Conservation (phyloP, 2,888 invertebrate genomes). For the Macrosoma leucophasiata region DNA sequence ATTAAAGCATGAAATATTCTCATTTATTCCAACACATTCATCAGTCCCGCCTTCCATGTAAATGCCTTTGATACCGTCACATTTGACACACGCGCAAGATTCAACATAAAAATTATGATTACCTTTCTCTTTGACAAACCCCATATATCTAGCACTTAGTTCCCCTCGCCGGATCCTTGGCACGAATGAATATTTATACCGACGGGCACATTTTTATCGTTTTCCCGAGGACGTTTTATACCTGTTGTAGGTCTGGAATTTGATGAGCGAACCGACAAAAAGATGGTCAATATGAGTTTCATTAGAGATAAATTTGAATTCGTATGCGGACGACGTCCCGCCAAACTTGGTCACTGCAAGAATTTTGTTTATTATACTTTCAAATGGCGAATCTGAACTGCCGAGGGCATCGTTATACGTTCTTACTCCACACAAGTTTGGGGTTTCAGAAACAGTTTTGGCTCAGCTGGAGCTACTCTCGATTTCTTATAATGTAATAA, state of each 20-base stretch:
- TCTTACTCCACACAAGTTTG: too few relatives aligned
- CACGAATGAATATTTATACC: slow-evolving; percentile 67
- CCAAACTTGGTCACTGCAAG: slow-evolving; percentile 40
- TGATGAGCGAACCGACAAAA: slow-evolving; percentile 42
- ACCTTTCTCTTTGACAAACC: slow-evolving; percentile 53
- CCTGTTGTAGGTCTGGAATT: slow-evolving; percentile 44
- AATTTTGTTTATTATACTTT: slow-evolving; percentile 66
- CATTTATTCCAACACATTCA: slow-evolving; percentile 34
- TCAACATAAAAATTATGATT: slow-evolving; percentile 63
- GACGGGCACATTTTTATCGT: slow-evolving; percentile 55
- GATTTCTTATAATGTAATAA: too few relatives aligned
- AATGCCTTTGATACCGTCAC: slow-evolving; percentile 28
- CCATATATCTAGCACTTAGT: slow-evolving; percentile 56
- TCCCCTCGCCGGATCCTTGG: slow-evolving; percentile 32
- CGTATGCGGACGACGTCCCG: slow-evolving; percentile 40
- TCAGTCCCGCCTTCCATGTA: slow-evolving; percentile 29
- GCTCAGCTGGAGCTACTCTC: too few relatives aligned
- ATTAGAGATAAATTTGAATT: slow-evolving; percentile 66
- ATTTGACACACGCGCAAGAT: slow-evolving; percentile 31
- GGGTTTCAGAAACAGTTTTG: too few relatives aligned
- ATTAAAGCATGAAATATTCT: slow-evolving; percentile 31
- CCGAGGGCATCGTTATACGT: too few relatives aligned
- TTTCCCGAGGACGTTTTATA: slow-evolving; percentile 40
- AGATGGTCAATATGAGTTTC: slow-evolving; percentile 46
- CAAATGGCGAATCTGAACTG: slow-evolving; percentile 49